Evolutionary conservation across 2,797 vertebrate genomes (phyloP), one percentile per base, ranked within the genome.

Genomic region (Notolepis coatsorum): DNA sequence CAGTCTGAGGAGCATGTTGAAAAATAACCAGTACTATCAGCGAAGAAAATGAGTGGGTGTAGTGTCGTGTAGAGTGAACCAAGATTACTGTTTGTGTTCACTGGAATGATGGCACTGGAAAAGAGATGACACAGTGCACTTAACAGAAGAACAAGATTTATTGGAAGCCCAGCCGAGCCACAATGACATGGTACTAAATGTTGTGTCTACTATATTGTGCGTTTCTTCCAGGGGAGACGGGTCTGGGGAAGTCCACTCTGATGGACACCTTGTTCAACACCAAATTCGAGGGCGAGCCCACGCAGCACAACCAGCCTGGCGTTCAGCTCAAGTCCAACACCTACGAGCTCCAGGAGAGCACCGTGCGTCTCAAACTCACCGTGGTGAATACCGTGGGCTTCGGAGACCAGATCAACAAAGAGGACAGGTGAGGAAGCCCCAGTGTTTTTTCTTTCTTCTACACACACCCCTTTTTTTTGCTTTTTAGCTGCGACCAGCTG

Each of bases 241-340:
- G 98, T 45, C 93, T 99, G 74, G 97, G 98, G 33, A 99, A 99
- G 84, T 99, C 97, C 55, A 99, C 97, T 8, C 92, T 99, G 52
- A 98, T 99, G 97, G 97, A 99, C 83, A 99, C 97, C 0, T 89
- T 99, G 86, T 99, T 99, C 90, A 99, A 99, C 86, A 99, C 97
- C 83, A 99, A 96, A 87, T 98, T 99, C 56, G 96, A 99, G 85
- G 95, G 95, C 2, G 96, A 99, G 47, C 95, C 97, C 37, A 95
- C 94, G 1, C 95, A 95, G 80, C 97, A 98, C 88, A 96, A 94
- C 30, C 96, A 97, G 84, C 96, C 97, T 0, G 96, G 97, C 2
- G 96, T 99, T 38, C 96, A 97, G 68, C 94, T 99, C 65, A 96
- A 93, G 68, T 97, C 97, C 80, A 96, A 90, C 80, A 97, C 96